Base-by-base conservation (phyloP, 2,888 invertebrate species). In the Ditula angustiorana region DNA sequence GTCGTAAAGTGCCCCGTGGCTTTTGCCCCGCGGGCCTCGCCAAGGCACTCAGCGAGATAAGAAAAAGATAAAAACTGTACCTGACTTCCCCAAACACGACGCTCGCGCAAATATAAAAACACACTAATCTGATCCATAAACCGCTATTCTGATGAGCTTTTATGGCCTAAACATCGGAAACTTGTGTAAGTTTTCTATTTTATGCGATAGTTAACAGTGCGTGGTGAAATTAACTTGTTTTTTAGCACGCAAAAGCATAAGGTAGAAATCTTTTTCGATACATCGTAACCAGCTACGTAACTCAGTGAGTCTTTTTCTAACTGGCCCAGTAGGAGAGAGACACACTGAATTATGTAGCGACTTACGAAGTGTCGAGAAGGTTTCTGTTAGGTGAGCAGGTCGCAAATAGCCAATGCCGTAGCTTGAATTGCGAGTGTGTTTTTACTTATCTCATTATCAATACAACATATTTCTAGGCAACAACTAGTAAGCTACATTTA, bases 11-110 rank as follows among this genome's bases (percentile, higher is more conserved):
- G 35, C 26, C 33, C 24, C 46, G 19, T 61, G 53, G 33, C 61
- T 23, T 30, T 13, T 35, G 16, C 23, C 50, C 28, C 33, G 2
- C 19, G 24, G n/a, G 41, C 46, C 28, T 26, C 26, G n/a, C 30
- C 41, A 10, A 23, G 53, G 44, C 23, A 46, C 61, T 61, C 61
- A 21, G 30, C 23, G 41, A 61, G 61, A 55, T 55, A 61, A 55
- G 60, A 50, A 44, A 49, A 37, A 44, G 53, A 61, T 61, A 53
- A 53, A 46, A 23, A 0, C 23, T 11, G n/a, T 24, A 46, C 24
- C 46, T 46, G 46, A 4, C 11, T 24, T n/a, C 2, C 4, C 46
- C 46, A 46, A 19, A 24, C n/a, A 11, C 19, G 11, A n/a, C 23
- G n/a, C 1, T 46, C n/a, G 46, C 23, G 21, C n/a, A 46, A 23